These are phyloP conservation scores for Cetonia aurata DNA, from an alignment of 2,888 invertebrate species.

Conservation along the genomic window DNA sequence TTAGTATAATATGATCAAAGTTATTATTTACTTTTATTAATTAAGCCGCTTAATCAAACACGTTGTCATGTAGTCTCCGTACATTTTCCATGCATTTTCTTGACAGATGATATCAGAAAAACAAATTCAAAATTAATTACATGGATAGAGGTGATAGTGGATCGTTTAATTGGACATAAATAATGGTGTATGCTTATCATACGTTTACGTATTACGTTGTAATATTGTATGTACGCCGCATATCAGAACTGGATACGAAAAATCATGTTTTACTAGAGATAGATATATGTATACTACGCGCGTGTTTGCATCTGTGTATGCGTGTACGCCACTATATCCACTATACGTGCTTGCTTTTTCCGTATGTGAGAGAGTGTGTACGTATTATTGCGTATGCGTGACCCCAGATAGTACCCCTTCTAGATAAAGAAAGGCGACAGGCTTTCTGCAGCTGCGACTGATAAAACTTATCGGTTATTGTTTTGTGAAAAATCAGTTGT, in stretches of 20 bases:
- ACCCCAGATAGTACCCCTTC: constrained; percentile 36
- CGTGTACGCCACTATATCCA: too few species aligned
- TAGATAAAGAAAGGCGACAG: constrained; percentile 49
- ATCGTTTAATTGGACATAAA: constrained; percentile 23
- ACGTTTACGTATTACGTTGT: not conserved
- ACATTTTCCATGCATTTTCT: too few species aligned
- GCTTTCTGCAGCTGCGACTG: constrained; percentile 51
- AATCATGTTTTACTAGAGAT: not conserved
- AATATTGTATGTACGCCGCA: not conserved
- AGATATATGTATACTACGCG: not conserved
- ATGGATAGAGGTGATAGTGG: constrained; percentile 3
- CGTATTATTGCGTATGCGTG: constrained; percentile 13
- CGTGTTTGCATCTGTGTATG: not conserved
- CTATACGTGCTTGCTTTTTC: too few species aligned
- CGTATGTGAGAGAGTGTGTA: not conserved
- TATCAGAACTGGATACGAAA: constrained; percentile 2
- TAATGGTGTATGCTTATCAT: not conserved
- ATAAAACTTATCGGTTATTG: constrained; percentile 48
- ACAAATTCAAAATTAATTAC: constrained; percentile 13
- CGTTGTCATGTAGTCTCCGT: too few species aligned
- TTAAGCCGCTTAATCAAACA: not conserved
- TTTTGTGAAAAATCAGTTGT: constrained; percentile 31
- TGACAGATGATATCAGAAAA: not conserved
- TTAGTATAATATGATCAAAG: too few species aligned
- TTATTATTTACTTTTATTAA: not conserved